Evolutionary conservation across 1,140 invertebrate species (phyloP), one percentile per base, ranked within the genome.

Genomic region (Nasonia vitripennis): DNA sequence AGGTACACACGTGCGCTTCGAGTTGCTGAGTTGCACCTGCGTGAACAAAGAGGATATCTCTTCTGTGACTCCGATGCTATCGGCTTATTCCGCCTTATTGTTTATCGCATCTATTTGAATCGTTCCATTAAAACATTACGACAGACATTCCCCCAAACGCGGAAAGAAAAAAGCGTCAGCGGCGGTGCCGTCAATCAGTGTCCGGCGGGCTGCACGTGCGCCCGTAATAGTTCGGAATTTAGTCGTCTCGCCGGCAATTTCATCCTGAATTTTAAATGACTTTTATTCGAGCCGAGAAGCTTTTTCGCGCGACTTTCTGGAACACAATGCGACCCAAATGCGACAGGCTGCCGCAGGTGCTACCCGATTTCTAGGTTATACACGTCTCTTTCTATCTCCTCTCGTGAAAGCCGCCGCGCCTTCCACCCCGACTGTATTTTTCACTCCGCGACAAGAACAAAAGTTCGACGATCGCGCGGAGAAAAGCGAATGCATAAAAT

Each of bases 201-300:
- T 23, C n/a, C 5, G 10, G 48, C 5, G 5, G 1, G 48, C 45
- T 51, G 48, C 37, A 14, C 37, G 11, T 20, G 70, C 67, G 31
- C 70, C 34, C 4, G 10, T 80, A 70, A 68, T 70, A 37, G 14
- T 45, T 70, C 45, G 10, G 23, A 80, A 79, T 79, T 79, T 37
- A 79, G 37, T 55, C 45, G 75, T 78, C 17, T 62, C 37, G 51
- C 2, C 27, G 67, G 78, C 27, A 67, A 67, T 80, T 37, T 41
- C 48, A 80, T 67, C 34, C 20, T 80, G 34, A 80, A 68, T 80
- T 80, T 68, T 34, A 68, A 80, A 62, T 68, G 34, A 80, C 78
- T 80, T 68, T 80, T 80, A 80, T 68, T 70, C 62, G 12, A 34
- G 55, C 1, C 34, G 78, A 23, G 48, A 78, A 80, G 78, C 67